A percentile compares a stretch with the other conserved stretches of the same genome.
Evolutionary conservation across 2,797 vertebrate species (phyloP).

Genomic region (Peromyscus eremicus): DNA sequence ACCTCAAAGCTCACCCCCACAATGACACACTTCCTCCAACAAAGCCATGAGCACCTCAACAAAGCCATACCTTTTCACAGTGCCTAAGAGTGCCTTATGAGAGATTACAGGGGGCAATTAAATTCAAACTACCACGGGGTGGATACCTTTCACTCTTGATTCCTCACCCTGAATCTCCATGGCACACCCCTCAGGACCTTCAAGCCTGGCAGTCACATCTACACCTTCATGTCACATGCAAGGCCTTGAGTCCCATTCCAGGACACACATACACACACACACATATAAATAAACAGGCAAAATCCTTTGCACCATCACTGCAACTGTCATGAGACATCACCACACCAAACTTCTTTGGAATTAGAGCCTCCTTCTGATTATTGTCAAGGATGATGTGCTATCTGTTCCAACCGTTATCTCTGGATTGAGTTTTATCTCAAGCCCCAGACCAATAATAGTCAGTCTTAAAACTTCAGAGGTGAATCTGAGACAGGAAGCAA

Average conservation of each 20-base stretch:
- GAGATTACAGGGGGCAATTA: background rate
- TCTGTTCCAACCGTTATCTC: background rate
- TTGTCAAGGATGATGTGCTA: background rate
- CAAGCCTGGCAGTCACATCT: background rate
- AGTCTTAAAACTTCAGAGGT: background rate
- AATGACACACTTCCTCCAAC: background rate
- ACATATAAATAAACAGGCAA: background rate
- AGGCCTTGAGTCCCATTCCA: background rate
- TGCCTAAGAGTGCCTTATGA: background rate
- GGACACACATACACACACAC: background rate
- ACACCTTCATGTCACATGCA: background rate
- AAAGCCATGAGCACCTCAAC: background rate
- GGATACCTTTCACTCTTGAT: accelerated
- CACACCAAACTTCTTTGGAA: accelerated
- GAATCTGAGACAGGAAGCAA: background rate
- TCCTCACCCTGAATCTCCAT: background rate
- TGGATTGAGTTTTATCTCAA: too few species aligned
- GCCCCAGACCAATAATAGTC: background rate
- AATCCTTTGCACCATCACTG: background rate
- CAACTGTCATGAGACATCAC: accelerated
- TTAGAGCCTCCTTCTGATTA: background rate
- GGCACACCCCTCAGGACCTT: background rate
- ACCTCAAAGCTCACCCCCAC: background rate
- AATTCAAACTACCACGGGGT: background rate
- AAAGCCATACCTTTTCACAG: background rate